phyloP scores from a whole-genome alignment of 2,797 vertebrate species.

The Cyclura pinguis region DNA sequence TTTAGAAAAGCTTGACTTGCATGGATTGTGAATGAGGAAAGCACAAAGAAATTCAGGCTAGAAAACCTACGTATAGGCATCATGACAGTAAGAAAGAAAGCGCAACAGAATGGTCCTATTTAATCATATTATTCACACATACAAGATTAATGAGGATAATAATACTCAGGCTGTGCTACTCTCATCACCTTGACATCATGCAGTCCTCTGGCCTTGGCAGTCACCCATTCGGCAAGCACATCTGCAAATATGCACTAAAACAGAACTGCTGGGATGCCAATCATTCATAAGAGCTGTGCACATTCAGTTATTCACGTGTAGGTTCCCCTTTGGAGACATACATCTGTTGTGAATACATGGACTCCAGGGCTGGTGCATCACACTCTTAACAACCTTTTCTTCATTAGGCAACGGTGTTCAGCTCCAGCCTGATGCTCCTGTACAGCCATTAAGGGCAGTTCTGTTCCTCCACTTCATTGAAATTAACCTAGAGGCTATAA shows the following conservation, averaged over 20 bases:
- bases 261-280: not conserved
- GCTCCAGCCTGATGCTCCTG: too few species aligned
- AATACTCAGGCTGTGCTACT: not conserved
- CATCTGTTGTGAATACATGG: not conserved
- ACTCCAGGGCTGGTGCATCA: too few species aligned
- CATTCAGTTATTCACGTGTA: not conserved
- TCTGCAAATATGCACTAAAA: not conserved
- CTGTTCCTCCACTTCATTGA: not conserved
- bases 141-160: not conserved
- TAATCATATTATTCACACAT: not conserved
- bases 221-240: not conserved
- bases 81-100: not conserved
- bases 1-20: not conserved
- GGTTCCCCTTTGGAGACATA: not conserved
- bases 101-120: not conserved
- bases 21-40: not conserved
- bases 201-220: not conserved
- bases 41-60: not conserved
- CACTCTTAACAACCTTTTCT: too few species aligned
- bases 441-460: not conserved
- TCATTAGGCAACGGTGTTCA: too few species aligned
- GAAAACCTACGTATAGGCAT: not conserved
- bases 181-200: too few species aligned
- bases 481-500: not conserved
- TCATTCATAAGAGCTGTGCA: not conserved